Evolutionary conservation across 2,113 vertebrate genomes (phyloP), one percentile per base, ranked within the genome.

Genomic region (Mobula hypostoma): DNA sequence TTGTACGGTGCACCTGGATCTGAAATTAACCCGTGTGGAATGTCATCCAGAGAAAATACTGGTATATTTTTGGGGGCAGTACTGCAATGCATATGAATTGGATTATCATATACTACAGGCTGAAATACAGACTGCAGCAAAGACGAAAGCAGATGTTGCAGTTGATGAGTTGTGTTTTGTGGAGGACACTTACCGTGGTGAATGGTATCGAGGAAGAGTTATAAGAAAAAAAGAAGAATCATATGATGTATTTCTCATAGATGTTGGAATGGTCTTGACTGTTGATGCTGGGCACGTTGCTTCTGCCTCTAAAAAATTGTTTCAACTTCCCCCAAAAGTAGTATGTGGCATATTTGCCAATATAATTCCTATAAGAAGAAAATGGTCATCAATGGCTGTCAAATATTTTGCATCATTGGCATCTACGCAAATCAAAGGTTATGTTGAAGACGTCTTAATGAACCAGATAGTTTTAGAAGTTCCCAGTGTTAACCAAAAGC

Each of bases 161-260:
- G 6, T 97, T 5, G 97, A 97, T 94, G 97, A 97, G 32, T 96
- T 97, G 94, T 99, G 98, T 94, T 97, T 99, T 48, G 97, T 98
- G 24, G 97, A 99, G 96, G 98, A 99, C 90, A 58, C 95, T 48
- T 90, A 95, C 8, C 96, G 96, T 94, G 97, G 97, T 93, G 96
- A 94, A 94, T 99, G 98, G 98, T 97, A 97, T 94, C 97, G 99
- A 97, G 98, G 98, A 96, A 97, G 97, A 97, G 96, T 99, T 94
- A 95, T 98, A 94, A 96, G 96, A 94, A 97, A 96, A 95, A 96
- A 94, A 32, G 95, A 95, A 0, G 95, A 95, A 78, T 63, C 95
- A 29, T 98, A 94, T 94, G 96, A 98, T 2, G 96, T 98, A 29
- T 97, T 97, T 93, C 97, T 99, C n/a, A 96, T 99, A 76, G 99